Evolutionary conservation across 1,140 invertebrate genomes (phyloP), one percentile per base, ranked within the genome.

Genomic region (Oryctes rhinoceros): DNA sequence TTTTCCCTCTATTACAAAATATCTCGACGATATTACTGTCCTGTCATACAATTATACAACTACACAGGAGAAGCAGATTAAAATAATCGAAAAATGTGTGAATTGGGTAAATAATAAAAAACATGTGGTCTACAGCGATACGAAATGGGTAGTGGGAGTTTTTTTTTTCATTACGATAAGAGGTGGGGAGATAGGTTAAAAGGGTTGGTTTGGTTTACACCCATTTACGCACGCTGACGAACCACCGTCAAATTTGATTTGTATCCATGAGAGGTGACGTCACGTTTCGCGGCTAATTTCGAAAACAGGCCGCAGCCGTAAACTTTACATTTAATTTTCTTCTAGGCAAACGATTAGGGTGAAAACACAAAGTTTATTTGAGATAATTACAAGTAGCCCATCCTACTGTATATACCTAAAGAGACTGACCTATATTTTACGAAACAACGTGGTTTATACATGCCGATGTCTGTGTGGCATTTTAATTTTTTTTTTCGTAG

Each of bases 1-100:
- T 53, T 53, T 53, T 67, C 18, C n/a, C 24, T 30, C 65, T 67
- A 67, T 35, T 67, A 67, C 65, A 53, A 53, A 53, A 53, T 53
- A 44, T 44, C 39, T 10, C 39, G 3, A 44, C 39, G 39, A 44
- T 44, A 44, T 44, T 44, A 44, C 39, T 44, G 9, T 44, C 39
- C 39, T 44, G 39, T 44, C 3, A 0, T 44, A 44, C 39, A 7
- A 44, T 44, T 44, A 44, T 44, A 30, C 24, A 30, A 30, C 39
- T 44, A 10, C 5, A 44, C 39, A 10, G 39, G 39, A 44, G 39
- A 10, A 3, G 39, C 39, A 44, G 5, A 44, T 44, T 7, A 44
- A 10, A 44, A 44, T 44, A 44, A 44, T 10, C 5, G 39, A 44
- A 44, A 44, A 44, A 44, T 44, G 9, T 5, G 9, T 44, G 39